Conservation (phyloP, 2,797 vertebrate genomes). For the Phrynocephalus guinanensis region DNA sequence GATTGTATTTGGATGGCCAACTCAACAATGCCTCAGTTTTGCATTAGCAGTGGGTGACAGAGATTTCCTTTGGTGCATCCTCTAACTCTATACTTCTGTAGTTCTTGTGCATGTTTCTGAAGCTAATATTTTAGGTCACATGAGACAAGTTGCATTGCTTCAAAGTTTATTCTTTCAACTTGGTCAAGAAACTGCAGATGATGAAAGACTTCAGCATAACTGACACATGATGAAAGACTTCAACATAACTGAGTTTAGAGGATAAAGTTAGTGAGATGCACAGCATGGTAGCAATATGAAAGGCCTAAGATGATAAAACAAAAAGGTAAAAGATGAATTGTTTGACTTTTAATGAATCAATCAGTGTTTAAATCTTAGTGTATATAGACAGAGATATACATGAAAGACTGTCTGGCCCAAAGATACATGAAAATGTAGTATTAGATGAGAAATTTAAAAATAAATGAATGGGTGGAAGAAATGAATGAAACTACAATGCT, state of each 20-base stretch:
- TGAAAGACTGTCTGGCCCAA: neutral
- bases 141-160: neutral
- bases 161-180: neutral
- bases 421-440: slow-evolving; percentile 8
- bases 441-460: slow-evolving; percentile 39
- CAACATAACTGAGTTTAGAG: neutral
- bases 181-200: neutral
- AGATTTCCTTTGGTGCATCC: too few species aligned
- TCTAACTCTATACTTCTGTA: too few species aligned
- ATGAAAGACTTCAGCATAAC: neutral
- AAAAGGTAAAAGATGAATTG: slow-evolving; percentile 34
- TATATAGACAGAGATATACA: slow-evolving; percentile 24
- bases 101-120: too few species aligned
- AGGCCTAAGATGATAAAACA: slow-evolving; percentile 39
- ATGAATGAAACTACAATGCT: slow-evolving; percentile 33
- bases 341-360: slow-evolving; percentile 50
- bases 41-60: too few species aligned
- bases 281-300: neutral
- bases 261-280: neutral
- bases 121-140: neutral
- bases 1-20: too few species aligned
- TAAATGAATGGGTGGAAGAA: slow-evolving; percentile 42
- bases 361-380: slow-evolving; percentile 31
- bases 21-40: too few species aligned
- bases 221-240: neutral